These are phyloP conservation scores for Microplitis deprimator DNA, from an alignment of 2,888 invertebrate genomes.

Conservation along the genomic window DNA sequence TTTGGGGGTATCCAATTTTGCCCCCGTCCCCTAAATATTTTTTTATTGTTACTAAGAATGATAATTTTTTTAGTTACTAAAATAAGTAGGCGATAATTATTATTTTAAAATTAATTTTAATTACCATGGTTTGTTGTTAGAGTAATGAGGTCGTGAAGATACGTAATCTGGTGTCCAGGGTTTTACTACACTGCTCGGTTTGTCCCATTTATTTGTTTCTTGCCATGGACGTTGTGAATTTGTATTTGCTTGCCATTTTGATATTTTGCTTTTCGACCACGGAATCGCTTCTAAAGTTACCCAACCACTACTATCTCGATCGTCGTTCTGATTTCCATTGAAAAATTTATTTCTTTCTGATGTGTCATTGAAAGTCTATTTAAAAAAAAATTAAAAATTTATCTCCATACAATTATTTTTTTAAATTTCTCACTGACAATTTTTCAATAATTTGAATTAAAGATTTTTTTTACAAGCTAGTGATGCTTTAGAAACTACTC, in stretches of 20 bases:
- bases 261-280: conserved; percentile 85
- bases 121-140: conserved; percentile 62
- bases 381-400: conserved; percentile 28
- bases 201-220: conserved; percentile 66
- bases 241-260: conserved; percentile 82
- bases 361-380: conserved; percentile 62
- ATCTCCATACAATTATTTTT: background rate
- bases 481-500: too few species aligned
- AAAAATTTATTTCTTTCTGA: conserved; percentile 66
- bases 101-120: conserved; percentile 2
- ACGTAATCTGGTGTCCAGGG: conserved; percentile 63
- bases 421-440: background rate
- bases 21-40: background rate
- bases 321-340: conserved; percentile 76
- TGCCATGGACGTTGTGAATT: conserved; percentile 67
- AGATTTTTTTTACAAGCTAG: too few species aligned
- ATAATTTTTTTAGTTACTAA: background rate
- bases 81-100: background rate
- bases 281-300: conserved; percentile 84
- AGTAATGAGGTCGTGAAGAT: conserved; percentile 56
- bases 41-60: background rate
- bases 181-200: conserved; percentile 58
- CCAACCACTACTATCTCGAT: conserved; percentile 84
- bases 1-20: too few species aligned
- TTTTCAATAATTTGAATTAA: too few species aligned